A percentile compares a stretch with the other conserved stretches of the same genome.
phyloP scores from a whole-genome alignment of 2,797 vertebrate genomes.

The Crypturellus tataupa region DNA sequence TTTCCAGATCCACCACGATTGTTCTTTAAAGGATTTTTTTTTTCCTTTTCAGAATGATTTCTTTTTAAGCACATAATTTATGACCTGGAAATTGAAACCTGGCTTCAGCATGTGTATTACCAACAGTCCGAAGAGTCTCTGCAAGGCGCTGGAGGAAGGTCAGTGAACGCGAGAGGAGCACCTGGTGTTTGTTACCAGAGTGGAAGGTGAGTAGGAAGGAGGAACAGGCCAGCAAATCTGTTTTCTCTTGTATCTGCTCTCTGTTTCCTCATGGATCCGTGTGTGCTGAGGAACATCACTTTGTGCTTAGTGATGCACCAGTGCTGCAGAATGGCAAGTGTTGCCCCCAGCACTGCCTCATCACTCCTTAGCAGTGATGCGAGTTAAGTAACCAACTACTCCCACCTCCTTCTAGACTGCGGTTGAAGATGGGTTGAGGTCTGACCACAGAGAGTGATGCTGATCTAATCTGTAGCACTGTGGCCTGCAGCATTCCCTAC shows the following conservation, averaged over 20 bases:
- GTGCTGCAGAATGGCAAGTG: not conserved
- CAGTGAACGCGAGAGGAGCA: not conserved
- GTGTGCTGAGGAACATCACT: fast-evolving
- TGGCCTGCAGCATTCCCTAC: not conserved
- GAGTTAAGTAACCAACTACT: not conserved
- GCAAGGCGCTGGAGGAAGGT: not conserved
- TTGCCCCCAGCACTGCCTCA: not conserved
- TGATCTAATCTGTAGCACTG: not conserved
- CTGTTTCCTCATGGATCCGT: not conserved
- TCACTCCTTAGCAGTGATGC: not conserved
- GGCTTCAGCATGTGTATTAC: not conserved
- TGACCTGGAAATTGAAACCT: not conserved
- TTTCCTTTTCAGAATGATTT: not conserved
- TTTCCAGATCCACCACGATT: not conserved
- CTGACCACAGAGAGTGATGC: fast-evolving
- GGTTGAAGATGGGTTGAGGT: not conserved
- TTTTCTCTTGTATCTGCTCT: too few species aligned
- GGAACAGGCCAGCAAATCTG: not conserved
- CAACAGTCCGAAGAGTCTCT: not conserved
- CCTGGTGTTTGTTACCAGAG: fast-evolving
- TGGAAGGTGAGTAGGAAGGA: not conserved
- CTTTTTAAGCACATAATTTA: not conserved
- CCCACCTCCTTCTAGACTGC: not conserved
- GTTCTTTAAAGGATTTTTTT: not conserved
- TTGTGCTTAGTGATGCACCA: not conserved